Percentiles rank a stretch among this genome's conserved stretches.
These are phyloP conservation scores for Cephonodes hylas DNA, from an alignment of 2,888 invertebrate genomes.

Conservation along the genomic window DNA sequence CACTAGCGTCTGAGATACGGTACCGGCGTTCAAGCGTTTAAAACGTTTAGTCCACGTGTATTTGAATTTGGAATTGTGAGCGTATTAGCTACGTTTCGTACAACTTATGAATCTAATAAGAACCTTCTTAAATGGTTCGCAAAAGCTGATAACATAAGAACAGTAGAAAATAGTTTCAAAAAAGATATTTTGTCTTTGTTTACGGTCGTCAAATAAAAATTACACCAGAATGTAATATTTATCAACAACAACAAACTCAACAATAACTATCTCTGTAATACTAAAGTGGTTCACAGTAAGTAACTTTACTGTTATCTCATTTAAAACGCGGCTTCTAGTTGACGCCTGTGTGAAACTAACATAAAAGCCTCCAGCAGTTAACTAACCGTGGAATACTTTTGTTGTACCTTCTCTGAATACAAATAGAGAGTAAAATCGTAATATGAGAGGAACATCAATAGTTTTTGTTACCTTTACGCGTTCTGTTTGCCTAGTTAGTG, in stretches of 20 bases:
- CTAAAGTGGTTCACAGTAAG: not conserved
- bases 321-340: not conserved
- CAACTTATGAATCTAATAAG: too few relatives aligned
- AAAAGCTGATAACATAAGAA: too few relatives aligned
- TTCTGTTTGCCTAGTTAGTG: constrained; percentile 11
- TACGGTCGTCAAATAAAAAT: too few relatives aligned
- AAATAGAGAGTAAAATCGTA: constrained; percentile 23
- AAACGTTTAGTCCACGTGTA: too few relatives aligned
- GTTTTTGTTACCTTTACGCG: constrained; percentile 22
- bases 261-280: not conserved
- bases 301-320: not conserved
- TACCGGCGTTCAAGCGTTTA: not conserved
- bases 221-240: too few relatives aligned
- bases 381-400: constrained; percentile 19
- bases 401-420: constrained; percentile 20
- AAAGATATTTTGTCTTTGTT: too few relatives aligned
- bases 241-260: too few relatives aligned
- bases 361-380: constrained; percentile 12
- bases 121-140: too few relatives aligned
- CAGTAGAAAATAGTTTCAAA: too few relatives aligned
- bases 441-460: constrained; percentile 20
- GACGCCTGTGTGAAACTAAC: not conserved
- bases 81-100: too few relatives aligned
- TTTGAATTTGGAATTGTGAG: too few relatives aligned
- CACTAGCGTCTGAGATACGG: not conserved